Percentiles rank a stretch among this genome's conserved stretches.
Conservation (phyloP, 2,797 vertebrate species). For the Myotis vivesi region DNA sequence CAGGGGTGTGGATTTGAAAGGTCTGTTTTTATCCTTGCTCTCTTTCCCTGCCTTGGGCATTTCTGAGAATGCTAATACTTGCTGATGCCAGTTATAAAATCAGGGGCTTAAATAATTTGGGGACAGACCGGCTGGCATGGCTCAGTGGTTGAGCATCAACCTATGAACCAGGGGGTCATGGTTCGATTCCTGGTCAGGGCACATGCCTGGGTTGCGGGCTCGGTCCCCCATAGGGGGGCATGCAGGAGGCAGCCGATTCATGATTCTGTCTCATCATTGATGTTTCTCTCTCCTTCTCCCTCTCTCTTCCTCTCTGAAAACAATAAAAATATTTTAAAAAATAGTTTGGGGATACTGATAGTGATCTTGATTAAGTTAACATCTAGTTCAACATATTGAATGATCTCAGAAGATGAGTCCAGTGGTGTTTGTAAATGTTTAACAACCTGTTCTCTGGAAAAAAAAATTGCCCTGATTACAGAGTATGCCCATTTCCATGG, state of each 20-base stretch:
- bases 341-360: background rate
- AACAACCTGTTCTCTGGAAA: background rate
- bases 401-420: background rate
- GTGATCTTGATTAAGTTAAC: background rate
- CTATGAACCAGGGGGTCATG: no score
- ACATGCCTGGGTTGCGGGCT: no score
- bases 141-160: no score
- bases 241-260: no score
- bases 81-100: conserved; percentile 4
- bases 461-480: background rate
- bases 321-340: background rate
- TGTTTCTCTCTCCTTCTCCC: no score
- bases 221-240: fast-evolving
- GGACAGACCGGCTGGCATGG: background rate
- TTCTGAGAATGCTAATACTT: background rate
- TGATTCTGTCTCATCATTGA: no score
- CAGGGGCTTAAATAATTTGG: background rate
- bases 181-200: no score
- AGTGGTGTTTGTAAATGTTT: background rate
- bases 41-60: background rate
- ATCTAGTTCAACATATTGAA: background rate
- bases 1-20: background rate
- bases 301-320: no score
- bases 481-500: background rate
- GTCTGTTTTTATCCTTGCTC: background rate